These are phyloP conservation scores for Lordiphosa mommai DNA, from an alignment of 1,140 invertebrate genomes.

Conservation along the genomic window DNA sequence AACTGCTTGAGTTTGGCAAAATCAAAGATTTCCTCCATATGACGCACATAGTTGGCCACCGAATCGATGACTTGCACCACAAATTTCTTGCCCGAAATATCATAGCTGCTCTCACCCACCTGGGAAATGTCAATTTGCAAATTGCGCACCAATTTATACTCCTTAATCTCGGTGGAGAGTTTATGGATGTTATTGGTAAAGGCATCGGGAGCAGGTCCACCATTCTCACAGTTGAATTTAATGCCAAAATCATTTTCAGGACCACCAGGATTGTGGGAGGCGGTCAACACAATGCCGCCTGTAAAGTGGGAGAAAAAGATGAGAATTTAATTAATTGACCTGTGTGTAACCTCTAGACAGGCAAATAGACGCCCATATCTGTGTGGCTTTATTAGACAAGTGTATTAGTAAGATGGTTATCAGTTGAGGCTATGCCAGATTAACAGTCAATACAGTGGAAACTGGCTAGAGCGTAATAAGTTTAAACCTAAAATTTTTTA, in stretches of 20 bases:
- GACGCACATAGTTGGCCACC: slow-evolving; percentile 92
- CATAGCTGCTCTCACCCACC: slow-evolving; percentile 83
- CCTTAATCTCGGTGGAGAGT: slow-evolving; percentile 87
- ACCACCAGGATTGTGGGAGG: slow-evolving; percentile 99
- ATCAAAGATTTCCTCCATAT: slow-evolving; percentile 99
- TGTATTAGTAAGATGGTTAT: slow-evolving; percentile 6
- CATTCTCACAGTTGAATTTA: slow-evolving; percentile 98
- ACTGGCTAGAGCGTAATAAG: background rate
- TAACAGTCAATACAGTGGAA: slow-evolving; percentile 17
- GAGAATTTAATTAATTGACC: slow-evolving; percentile 9
- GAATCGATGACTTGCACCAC: slow-evolving; percentile 95
- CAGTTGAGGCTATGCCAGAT: slow-evolving; percentile 24
- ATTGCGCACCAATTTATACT: slow-evolving; percentile 90
- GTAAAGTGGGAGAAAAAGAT: slow-evolving; percentile 9
- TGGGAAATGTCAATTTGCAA: slow-evolving; percentile 88
- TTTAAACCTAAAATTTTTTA: background rate
- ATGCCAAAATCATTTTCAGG: slow-evolving; percentile 99
- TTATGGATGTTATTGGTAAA: slow-evolving; percentile 95
- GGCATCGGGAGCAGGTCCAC: slow-evolving; percentile 95
- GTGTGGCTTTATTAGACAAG: slow-evolving; percentile 13
- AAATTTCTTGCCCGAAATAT: slow-evolving; percentile 87
- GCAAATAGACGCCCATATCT: slow-evolving; percentile 7
- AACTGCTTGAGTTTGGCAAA: slow-evolving; percentile 90
- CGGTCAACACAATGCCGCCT: slow-evolving; percentile 98
- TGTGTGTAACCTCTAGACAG: slow-evolving; percentile 17